Conservation (phyloP, 2,888 invertebrate genomes). For the Lordiphosa andalusiaca region DNA sequence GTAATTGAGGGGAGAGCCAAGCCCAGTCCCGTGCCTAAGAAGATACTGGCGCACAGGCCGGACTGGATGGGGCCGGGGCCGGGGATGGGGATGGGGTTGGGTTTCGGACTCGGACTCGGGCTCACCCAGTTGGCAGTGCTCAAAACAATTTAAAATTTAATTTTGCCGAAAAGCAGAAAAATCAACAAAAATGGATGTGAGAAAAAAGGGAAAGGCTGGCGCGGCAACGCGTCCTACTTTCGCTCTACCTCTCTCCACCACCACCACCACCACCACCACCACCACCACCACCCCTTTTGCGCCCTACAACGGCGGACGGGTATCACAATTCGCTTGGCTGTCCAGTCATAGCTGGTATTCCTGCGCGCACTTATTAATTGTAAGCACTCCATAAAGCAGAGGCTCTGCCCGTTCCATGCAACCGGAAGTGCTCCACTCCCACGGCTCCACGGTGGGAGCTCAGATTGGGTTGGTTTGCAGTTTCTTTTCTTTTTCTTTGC, state of each 20-base stretch:
- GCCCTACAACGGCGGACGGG: not conserved
- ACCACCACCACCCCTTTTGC: not conserved
- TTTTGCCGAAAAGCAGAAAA: slow-evolving; percentile 61
- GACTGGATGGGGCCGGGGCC: not conserved
- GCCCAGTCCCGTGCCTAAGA: slow-evolving; percentile 21
- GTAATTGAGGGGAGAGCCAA: slow-evolving; percentile 59
- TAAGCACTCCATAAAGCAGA: slow-evolving; percentile 1
- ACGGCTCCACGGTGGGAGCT: slow-evolving; percentile 3
- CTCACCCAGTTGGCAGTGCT: slow-evolving; percentile 34
- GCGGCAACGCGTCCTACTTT: slow-evolving; percentile 12
- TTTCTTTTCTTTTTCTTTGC: slow-evolving; percentile 20
- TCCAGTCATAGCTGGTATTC: slow-evolving; percentile 1
- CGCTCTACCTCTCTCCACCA: not conserved
- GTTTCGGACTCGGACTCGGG: slow-evolving; percentile 25
- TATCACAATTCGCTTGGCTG: slow-evolving; percentile 3
- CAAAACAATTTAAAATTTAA: slow-evolving; percentile 68
- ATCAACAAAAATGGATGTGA: slow-evolving; percentile 52
- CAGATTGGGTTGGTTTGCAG: slow-evolving; percentile 8
- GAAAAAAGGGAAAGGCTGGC: slow-evolving; percentile 36
- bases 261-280: not conserved
- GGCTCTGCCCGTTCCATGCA: slow-evolving; percentile 2
- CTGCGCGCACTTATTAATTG: slow-evolving; percentile 6
- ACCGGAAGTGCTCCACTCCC: slow-evolving; percentile 1
- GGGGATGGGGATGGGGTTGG: slow-evolving; percentile 18
- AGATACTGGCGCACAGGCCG: slow-evolving; percentile 37